Evolutionary conservation across 2,888 invertebrate genomes (phyloP), one percentile per base, ranked within the genome.

Genomic region (Leucophora obtusa): DNA sequence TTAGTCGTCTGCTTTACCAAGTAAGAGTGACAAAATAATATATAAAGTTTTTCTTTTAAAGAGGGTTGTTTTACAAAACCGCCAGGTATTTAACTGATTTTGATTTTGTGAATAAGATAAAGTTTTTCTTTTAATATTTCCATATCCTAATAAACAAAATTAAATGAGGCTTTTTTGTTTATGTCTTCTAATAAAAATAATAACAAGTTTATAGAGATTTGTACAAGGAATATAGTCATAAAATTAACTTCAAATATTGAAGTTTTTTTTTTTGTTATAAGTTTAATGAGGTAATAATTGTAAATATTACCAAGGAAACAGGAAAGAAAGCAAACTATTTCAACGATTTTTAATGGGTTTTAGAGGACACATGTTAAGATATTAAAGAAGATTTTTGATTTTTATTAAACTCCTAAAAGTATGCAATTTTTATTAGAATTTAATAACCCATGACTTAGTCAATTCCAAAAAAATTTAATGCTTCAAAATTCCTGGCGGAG

Each of bases 1-100:
- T 28, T 6, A 28, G 28, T 7, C 28, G 28, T 28, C 28, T 28
- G 28, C 11, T 21, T 21, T 21, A 4, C 28, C 28, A 24, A 14
- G 18, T 9, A 58, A 2, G 51, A 43, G 33, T 63, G 58, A 69
- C 69, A 69, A 69, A 74, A 70, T 47, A 69, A 43, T 63, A 15
- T 47, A n/a, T 1, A 75, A 50, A 50, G 66, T 75, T 69, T 38
- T 47, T 33, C 24, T 68, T 28, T 35, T 68, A 9, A 17, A 0
- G 18, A 38, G 62, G 62, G 38, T 70, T 58, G 62, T 38, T 33
- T 28, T 28, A 69, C 56, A 70, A 70, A 76, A 76, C 63, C 51
- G 51, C 50, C 62, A 76, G 76, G 76, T 76, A 76, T 76, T 69
- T 69, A 75, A 75, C 69, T 69, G 75, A 69, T 69, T 75, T 69